These are phyloP conservation scores for Melieria omissa DNA, from an alignment of 2,888 invertebrate genomes.

Conservation along the genomic window DNA sequence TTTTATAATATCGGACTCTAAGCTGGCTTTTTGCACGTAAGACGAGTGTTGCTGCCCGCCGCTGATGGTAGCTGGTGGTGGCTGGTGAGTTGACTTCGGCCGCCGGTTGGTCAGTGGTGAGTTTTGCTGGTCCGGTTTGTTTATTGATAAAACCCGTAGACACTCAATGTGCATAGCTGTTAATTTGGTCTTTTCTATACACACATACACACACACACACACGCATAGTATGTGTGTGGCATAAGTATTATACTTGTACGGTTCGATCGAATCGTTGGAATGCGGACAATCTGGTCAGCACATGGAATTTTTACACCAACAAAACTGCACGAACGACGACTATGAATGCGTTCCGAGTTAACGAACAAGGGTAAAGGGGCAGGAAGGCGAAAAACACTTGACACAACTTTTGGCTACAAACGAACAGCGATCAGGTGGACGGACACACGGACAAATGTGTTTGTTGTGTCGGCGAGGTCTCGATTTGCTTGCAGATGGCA, in stretches of 20 bases:
- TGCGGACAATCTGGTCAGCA: constrained; percentile 63
- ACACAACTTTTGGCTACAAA: constrained; percentile 35
- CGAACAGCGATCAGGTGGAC: no score
- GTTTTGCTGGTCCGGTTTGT: no score
- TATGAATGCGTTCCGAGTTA: not conserved
- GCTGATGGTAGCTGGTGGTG: not conserved
- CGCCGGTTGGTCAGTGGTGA: no score
- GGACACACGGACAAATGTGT: no score
- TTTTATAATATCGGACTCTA: not conserved
- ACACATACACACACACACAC: not conserved
- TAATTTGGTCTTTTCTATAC: constrained; percentile 57
- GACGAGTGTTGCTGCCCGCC: no score
- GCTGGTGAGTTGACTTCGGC: not conserved
- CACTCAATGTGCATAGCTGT: constrained; percentile 41
- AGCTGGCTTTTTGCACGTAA: no score
- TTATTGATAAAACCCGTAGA: no score
- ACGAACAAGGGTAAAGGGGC: not conserved
- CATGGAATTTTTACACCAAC: constrained; percentile 58
- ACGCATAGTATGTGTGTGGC: no score
- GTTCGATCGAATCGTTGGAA: constrained; percentile 59
- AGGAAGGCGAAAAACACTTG: constrained; percentile 48
- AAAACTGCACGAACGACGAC: constrained; percentile 45
- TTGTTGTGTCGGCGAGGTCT: no score
- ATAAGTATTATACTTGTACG: constrained; percentile 38
- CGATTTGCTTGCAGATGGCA: no score